Base-by-base conservation (phyloP, 1,140 invertebrate genomes). In the Philotrypesis tridentata region DNA sequence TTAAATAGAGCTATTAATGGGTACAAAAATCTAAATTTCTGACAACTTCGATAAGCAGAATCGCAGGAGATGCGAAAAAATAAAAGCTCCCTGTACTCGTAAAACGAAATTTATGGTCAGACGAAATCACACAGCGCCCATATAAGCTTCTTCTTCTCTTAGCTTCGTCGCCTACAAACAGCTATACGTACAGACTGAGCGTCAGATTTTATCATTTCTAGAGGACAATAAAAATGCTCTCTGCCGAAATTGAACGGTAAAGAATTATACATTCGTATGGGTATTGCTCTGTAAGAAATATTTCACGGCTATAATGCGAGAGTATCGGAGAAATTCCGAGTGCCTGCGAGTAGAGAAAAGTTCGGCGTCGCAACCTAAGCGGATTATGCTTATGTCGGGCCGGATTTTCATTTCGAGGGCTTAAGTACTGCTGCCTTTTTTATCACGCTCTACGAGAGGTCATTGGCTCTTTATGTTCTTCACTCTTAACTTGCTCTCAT, bases 141-240 rank as follows among this genome's bases (percentile, higher is more conserved):
- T 14, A 14, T 11, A 14, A 14, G 40, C 40, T 43, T 43, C 40
- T 43, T 43, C 40, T 43, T 37, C 8, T 43, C 7, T 43, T 43
- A 11, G 12, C 17, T 14, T 14, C 17, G 3, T 43, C 12, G 40
- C 14, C 4, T 14, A 14, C 40, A 11, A 43, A 43, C 40, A 14
- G 17, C 17, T 14, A 14, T 14, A 3, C 12, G 12, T 1, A 43
- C 17, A 43, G 40, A 0, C 40, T n/a, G 40, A 40, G 31, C 25
- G 43, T 77, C 17, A 48, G 25, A 68, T 68, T 68, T 73, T 73
- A 55, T 55, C 71, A 40, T 72, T n/a, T 72, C 70, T 25, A n/a
- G 37, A 25, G 21, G 43, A 73, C n/a, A 43, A 73, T 73, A 73
- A 73, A 25, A 73, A 43, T 72, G 37, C n/a, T 31, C 29, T 63